Conservation (phyloP, 2,797 vertebrate species). For the Discoglossus pictus region DNA sequence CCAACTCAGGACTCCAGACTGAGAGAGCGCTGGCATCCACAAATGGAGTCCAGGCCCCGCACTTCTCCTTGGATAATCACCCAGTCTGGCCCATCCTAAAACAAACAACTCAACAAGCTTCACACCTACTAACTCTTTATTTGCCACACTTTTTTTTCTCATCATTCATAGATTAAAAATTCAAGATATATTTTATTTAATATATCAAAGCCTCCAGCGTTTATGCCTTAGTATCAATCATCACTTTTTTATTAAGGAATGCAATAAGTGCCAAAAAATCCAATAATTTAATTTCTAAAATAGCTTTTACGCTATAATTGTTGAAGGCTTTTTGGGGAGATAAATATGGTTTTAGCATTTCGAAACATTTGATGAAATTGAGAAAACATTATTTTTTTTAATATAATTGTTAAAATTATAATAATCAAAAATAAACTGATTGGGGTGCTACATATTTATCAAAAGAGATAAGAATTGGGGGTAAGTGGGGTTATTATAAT, state of each 20-base stretch:
- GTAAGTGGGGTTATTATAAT: no score
- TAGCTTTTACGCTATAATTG: constrained; percentile 10
- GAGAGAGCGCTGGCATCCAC: constrained; percentile 49
- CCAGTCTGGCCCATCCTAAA: constrained; percentile 40
- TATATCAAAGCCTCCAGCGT: not conserved
- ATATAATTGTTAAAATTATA: no score
- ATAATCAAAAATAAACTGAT: no score
- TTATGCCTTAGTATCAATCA: constrained; percentile 22
- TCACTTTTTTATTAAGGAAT: constrained; percentile 21
- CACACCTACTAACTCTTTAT: constrained; percentile 15
- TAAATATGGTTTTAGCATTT: no score
- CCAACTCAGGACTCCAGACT: constrained; percentile 55
- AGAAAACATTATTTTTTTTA: no score
- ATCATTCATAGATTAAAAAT: not conserved
- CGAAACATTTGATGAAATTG: no score
- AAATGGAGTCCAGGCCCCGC: constrained; percentile 51
- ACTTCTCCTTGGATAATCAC: constrained; percentile 54
- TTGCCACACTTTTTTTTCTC: not conserved
- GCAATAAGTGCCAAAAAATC: constrained; percentile 1
- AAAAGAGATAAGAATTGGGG: no score
- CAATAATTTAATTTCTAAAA: constrained; percentile 14
- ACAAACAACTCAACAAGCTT: constrained; percentile 22
- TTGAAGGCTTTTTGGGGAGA: constrained; percentile 12
- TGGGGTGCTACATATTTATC: no score
- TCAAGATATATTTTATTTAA: not conserved